phyloP scores from a whole-genome alignment of 2,113 vertebrate species.

The Acanthochromis polyacanthus region DNA sequence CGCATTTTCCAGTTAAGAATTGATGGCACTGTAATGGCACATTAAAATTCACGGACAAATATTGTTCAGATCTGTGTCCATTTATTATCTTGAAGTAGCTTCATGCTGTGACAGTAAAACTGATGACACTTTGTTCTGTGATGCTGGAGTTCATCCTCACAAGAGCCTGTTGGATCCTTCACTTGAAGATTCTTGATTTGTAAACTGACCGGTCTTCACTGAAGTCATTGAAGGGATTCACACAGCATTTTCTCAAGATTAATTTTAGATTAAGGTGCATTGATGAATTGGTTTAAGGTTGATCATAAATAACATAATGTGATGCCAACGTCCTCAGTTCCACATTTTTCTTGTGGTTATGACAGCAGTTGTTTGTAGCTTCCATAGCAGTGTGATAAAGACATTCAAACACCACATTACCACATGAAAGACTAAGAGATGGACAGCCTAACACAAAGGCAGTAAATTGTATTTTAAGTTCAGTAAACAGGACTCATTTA shows the following conservation, averaged over 20 bases:
- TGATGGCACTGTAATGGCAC: slow-evolving; percentile 1
- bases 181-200: neutral
- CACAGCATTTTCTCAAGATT: neutral
- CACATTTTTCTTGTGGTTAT: neutral
- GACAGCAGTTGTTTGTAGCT: neutral
- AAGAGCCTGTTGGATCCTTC: neutral
- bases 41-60: slow-evolving; percentile 13
- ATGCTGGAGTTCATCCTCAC: neutral
- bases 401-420: neutral
- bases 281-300: too few species aligned
- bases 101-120: slow-evolving; percentile 1
- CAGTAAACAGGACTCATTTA: neutral
- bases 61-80: slow-evolving; percentile 3
- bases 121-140: neutral
- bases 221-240: neutral
- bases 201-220: neutral
- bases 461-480: neutral
- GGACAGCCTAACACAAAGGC: neutral
- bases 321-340: neutral
- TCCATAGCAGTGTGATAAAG: neutral
- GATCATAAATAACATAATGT: too few species aligned
- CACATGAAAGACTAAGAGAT: neutral
- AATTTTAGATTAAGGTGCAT: too few species aligned
- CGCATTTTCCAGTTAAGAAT: slow-evolving; percentile 18
- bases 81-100: slow-evolving; percentile 30